These are phyloP conservation scores for Trogon melanurus DNA, from an alignment of 2,113 vertebrate species.

Conservation along the genomic window DNA sequence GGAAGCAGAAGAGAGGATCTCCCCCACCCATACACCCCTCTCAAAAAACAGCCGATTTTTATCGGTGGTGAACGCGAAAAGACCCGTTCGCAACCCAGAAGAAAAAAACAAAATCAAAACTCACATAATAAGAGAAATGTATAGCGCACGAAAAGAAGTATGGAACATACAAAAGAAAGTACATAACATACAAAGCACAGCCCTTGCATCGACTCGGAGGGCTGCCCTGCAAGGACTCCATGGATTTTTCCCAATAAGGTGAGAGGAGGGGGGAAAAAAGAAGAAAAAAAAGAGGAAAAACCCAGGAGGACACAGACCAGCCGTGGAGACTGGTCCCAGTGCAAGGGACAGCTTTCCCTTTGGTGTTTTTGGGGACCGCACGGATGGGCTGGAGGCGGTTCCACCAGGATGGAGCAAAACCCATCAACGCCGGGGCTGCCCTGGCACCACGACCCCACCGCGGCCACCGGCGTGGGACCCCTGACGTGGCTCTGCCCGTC, in stretches of 20 bases:
- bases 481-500: neutral
- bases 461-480: neutral
- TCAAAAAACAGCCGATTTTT: neutral
- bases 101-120: neutral
- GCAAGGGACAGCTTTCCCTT: neutral
- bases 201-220: neutral
- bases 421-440: rapidly evolving
- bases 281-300: rapidly evolving
- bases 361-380: neutral
- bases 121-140: neutral
- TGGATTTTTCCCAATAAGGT: neutral
- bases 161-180: too few species aligned
- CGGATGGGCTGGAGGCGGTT: rapidly evolving
- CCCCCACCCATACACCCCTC: neutral
- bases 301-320: rapidly evolving
- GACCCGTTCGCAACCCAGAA: neutral
- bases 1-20: neutral
- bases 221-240: neutral
- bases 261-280: rapidly evolving
- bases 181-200: neutral
- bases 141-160: too few species aligned
- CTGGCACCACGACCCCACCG: neutral
- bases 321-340: neutral
- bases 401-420: neutral
- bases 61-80: neutral